Conservation (phyloP, 2,797 vertebrate species). For the Otus scops region DNA sequence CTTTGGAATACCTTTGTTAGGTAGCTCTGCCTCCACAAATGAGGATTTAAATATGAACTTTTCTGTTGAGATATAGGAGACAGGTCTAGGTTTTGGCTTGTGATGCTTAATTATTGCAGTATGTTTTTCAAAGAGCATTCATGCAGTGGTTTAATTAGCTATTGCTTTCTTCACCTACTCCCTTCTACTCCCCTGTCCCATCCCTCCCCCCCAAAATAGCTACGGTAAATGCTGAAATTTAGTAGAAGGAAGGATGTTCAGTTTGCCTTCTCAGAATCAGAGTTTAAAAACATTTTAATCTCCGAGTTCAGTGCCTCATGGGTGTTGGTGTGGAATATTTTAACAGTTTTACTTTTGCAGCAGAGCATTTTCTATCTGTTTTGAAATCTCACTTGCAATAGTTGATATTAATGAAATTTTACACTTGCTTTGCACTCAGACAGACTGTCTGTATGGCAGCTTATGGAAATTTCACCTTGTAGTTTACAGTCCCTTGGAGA, state of each 20-base stretch:
- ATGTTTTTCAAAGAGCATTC: not conserved
- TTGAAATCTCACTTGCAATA: not conserved
- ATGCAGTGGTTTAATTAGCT: not conserved
- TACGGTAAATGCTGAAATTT: not conserved
- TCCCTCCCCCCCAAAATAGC: not conserved
- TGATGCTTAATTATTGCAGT: not conserved
- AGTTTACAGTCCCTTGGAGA: not conserved
- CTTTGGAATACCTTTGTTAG: not conserved
- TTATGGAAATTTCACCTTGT: constrained; percentile 1
- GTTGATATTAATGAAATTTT: not conserved
- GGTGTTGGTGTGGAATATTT: not conserved
- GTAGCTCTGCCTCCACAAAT: not conserved
- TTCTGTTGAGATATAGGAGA: not conserved
- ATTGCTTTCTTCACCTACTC: not conserved
- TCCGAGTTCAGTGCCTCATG: not conserved
- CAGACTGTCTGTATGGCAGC: not conserved
- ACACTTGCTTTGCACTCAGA: not conserved
- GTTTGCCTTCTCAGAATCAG: not conserved
- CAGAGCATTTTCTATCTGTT: not conserved
- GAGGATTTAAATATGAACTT: not conserved
- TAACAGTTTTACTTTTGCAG: not conserved
- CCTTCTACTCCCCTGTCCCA: not conserved
- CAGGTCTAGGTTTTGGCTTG: not conserved
- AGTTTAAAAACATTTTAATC: not conserved
- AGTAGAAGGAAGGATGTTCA: not conserved